phyloP scores from a whole-genome alignment of 2,113 vertebrate genomes.

The Pseudopipra pipra region DNA sequence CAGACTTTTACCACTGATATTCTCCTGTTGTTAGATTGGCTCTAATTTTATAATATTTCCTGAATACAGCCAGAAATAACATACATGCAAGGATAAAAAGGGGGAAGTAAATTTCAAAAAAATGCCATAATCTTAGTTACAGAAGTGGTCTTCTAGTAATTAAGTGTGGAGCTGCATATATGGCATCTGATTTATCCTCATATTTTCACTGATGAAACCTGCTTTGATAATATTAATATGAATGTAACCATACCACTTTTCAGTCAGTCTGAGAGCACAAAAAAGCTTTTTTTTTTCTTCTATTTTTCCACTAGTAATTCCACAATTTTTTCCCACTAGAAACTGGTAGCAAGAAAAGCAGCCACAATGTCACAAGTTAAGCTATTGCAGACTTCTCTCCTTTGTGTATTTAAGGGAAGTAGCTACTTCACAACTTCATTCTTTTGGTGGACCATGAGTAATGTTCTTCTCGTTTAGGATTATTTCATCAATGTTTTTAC shows the following conservation, averaged over 20 bases:
- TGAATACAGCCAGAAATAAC: background rate
- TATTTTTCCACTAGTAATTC: background rate
- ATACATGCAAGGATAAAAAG: background rate
- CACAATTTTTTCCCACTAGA: background rate
- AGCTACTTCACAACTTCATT: background rate
- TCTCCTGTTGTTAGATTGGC: background rate
- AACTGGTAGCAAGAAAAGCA: background rate
- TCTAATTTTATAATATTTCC: background rate
- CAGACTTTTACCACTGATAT: background rate
- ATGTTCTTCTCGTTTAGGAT: background rate
- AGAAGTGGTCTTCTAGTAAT: background rate
- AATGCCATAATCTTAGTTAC: background rate
- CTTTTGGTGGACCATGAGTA: background rate
- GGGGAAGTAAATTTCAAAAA: constrained; percentile 11
- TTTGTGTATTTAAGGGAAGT: background rate
- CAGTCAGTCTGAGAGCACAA: background rate
- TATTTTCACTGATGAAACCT: constrained; percentile 18
- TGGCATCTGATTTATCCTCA: background rate
- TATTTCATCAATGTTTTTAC: background rate
- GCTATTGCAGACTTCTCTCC: background rate
- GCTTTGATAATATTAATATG: background rate
- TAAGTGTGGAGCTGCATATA: background rate
- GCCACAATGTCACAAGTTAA: background rate
- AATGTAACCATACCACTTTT: background rate
- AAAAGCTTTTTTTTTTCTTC: background rate